Percentiles rank a stretch among this genome's conserved stretches.
Evolutionary conservation across 2,113 vertebrate species (phyloP).

Genomic region (Morone chrysops): DNA sequence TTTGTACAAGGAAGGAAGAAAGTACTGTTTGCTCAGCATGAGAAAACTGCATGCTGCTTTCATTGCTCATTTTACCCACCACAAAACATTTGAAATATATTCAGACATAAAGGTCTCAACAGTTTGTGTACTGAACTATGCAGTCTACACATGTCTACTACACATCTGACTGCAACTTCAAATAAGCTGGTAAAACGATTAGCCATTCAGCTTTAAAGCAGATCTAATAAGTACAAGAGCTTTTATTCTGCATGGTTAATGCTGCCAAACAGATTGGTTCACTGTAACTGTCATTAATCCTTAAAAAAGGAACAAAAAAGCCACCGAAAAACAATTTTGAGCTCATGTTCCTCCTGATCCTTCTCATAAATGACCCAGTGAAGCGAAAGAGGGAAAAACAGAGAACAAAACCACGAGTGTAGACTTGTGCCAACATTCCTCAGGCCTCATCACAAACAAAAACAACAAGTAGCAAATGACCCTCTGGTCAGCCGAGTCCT

Average conservation of each 20-base stretch:
- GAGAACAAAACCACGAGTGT: constrained; percentile 52
- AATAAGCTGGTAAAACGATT: background rate
- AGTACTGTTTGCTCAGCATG: background rate
- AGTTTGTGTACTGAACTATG: background rate
- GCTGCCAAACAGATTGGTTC: constrained; percentile 42
- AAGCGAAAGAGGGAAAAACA: constrained; percentile 39
- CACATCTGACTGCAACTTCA: background rate
- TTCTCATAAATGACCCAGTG: constrained; percentile 58
- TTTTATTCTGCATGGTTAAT: background rate
- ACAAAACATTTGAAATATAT: background rate
- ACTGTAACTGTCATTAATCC: constrained; percentile 15
- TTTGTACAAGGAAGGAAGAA: background rate
- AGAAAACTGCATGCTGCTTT: background rate
- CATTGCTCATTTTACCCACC: background rate
- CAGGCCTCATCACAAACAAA: constrained; percentile 70
- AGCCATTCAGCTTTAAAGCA: background rate
- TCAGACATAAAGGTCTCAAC: background rate
- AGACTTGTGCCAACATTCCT: constrained; percentile 76
- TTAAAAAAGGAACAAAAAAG: background rate
- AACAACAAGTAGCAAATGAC: constrained; percentile 76
- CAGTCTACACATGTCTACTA: background rate
- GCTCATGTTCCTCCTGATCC: constrained; percentile 37
- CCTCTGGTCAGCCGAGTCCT: constrained; percentile 75
- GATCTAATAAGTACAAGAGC: background rate
- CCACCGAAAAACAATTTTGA: background rate